Base-by-base conservation (phyloP, 2,113 vertebrate species). In the Murina feae region DNA sequence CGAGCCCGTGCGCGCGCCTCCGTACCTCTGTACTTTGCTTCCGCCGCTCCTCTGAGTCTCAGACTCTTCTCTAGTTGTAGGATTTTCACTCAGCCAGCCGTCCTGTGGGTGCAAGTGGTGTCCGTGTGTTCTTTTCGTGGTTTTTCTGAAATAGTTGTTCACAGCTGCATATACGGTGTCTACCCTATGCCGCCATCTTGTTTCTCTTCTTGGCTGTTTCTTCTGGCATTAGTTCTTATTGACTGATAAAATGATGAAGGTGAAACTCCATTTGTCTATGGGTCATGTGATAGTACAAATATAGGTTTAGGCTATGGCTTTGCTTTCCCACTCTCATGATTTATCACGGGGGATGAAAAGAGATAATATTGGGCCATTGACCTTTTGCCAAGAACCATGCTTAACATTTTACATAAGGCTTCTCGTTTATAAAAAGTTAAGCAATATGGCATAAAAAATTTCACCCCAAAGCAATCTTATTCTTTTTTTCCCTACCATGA, bases 361-460 rank as follows among this genome's bases (percentile, higher is more conserved):
- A 94, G 35, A 68, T 35, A 82, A 44, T 37, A 76, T 20, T 28
- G 17, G 25, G 69, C 11, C 42, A 51, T 17, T 28, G 63, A 7
- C 17, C 32, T 55, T 58, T 87, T 69, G 44, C 23, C 42, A 79
- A 90, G 44, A 76, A 86, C 12, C 18, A 8, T 44, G 49, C 9
- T 91, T 80, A 63, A 93, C 37, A 71, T n/a, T 66, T 94, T 92
- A 89, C 32, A 42, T 28, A 42, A 0, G 63, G 10, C 28, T 91
- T 95, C 49, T 86, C 21, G 35, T 71, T 92, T 84, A 49, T 60
- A 94, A 93, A 63, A 60, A 75, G n/a, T 74, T 79, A 75, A 83
- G 30, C 28, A 85, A 39, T n/a, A 72, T 18, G 21, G 12, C 32
- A 63, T 30, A 80, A 92, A 81, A 72, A 65, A 47, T n/a, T 21